Evolutionary conservation across 30 jellyfish, hydroid and myxozoan species (phyloP).

Genomic region (Morbakka virulenta): DNA sequence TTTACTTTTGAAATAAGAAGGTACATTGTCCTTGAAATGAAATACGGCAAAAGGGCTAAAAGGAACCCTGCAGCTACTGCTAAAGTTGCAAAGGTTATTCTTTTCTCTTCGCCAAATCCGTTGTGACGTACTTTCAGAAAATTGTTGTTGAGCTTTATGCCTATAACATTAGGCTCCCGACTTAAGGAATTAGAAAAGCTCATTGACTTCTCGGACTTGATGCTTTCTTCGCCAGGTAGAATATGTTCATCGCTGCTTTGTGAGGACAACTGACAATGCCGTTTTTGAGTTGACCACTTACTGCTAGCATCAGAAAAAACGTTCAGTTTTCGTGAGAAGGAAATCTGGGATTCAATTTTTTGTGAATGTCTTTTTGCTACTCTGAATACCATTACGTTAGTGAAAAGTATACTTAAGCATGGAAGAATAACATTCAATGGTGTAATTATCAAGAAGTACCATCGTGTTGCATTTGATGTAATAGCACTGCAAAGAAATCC

Average conservation of each 20-base stretch:
- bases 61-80: constrained; percentile 55
- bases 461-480: not conserved
- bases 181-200: not conserved
- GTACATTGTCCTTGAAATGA: constrained; percentile 35
- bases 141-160: not conserved
- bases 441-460: not conserved
- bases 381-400: constrained; percentile 42
- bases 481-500: constrained; percentile 54
- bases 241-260: not conserved
- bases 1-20: not conserved
- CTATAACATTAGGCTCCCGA: not conserved
- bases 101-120: constrained; percentile 54
- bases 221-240: not conserved
- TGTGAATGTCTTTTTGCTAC: constrained; percentile 55
- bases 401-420: constrained; percentile 17
- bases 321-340: not conserved
- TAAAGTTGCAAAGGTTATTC: constrained; percentile 53
- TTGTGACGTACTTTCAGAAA: not conserved
- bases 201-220: not conserved
- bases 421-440: constrained; percentile 44
- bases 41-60: constrained; percentile 56
- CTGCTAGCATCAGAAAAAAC: not conserved
- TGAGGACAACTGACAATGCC: not conserved
- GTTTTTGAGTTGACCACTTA: too few species aligned
- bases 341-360: constrained; percentile 10